Evolutionary conservation across 2,797 vertebrate species (phyloP), one percentile per base, ranked within the genome.

Genomic region (Crax fasciolata): DNA sequence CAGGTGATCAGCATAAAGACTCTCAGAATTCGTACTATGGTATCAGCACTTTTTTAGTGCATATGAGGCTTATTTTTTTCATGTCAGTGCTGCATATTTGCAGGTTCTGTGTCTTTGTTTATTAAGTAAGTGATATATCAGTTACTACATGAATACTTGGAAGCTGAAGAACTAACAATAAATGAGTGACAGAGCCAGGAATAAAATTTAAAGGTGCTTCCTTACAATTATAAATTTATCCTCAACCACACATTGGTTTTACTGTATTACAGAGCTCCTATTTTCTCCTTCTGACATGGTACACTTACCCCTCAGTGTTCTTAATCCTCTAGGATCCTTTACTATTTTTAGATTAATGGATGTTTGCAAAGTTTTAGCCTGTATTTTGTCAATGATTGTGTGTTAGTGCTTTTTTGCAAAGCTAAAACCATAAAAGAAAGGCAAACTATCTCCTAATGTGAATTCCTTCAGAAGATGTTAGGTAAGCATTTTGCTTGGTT

Each of bases 1-100:
- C 76, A 85, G 65, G 65, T 90, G 55, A 91, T 91, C 67, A 92
- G 51, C 63, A 76, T 39, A 68, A 90, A 83, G 51, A 61, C 15
- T 88, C 46, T 78, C 63, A 46, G 48, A 66, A 91, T 93, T 84
- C 71, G 17, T 76, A 62, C 55, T 91, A 49, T 8, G 7, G 39
- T 61, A 82, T 39, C 41, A 28, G 35, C 43, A 51, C 15, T 78
- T 86, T 81, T 39, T 35, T 4, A 41, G 43, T 41, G 43, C 49
- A 35, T 54, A 38, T 30, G 24, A 70, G 12, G 6, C 24, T 77
- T 70, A 51, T 66, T 78, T 70, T 76, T 44, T 87, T 87, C 0
- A 62, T 87, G 85, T 81, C 43, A 59, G 38, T n/a, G 38, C 55
- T 67, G 12, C 49, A 10, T 44, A 67, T 79, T 72, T 86, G 59